These are phyloP conservation scores for Copidosoma aretas DNA, from an alignment of 2,888 invertebrate genomes.

Conservation along the genomic window DNA sequence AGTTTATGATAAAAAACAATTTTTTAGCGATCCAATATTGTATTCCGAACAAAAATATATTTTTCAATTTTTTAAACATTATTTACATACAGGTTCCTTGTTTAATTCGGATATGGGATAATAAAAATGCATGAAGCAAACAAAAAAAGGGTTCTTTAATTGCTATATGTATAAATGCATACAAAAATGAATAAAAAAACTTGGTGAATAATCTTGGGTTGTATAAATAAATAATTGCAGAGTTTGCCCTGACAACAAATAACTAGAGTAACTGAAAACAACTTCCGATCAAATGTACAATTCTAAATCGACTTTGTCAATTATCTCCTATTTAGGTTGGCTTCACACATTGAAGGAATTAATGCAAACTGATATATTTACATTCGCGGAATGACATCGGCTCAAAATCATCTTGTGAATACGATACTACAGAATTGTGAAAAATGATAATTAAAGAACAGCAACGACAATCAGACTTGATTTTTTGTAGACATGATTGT, in stretches of 20 bases:
- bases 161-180: neutral
- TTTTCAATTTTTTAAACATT: conserved; percentile 18
- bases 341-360: too few species aligned
- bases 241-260: neutral
- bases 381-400: too few species aligned
- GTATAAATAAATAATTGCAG: neutral
- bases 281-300: neutral
- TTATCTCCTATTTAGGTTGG: too few species aligned
- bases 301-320: too few species aligned
- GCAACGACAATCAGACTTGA: too few species aligned
- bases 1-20: conserved; percentile 17
- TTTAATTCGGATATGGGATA: conserved; percentile 23
- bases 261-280: neutral
- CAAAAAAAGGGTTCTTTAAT: conserved; percentile 12
- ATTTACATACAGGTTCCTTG: conserved; percentile 28
- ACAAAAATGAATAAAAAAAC: conserved; percentile 11
- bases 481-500: too few species aligned
- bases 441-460: too few species aligned
- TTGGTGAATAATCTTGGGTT: neutral
- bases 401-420: too few species aligned
- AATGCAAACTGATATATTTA: too few species aligned
- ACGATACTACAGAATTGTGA: too few species aligned
- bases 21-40: conserved; percentile 25
- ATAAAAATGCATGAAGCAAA: conserved; percentile 11
- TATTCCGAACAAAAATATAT: conserved; percentile 24